These are phyloP conservation scores for Cepaea hortensis DNA, from an alignment of 2,888 invertebrate genomes.

Conservation along the genomic window DNA sequence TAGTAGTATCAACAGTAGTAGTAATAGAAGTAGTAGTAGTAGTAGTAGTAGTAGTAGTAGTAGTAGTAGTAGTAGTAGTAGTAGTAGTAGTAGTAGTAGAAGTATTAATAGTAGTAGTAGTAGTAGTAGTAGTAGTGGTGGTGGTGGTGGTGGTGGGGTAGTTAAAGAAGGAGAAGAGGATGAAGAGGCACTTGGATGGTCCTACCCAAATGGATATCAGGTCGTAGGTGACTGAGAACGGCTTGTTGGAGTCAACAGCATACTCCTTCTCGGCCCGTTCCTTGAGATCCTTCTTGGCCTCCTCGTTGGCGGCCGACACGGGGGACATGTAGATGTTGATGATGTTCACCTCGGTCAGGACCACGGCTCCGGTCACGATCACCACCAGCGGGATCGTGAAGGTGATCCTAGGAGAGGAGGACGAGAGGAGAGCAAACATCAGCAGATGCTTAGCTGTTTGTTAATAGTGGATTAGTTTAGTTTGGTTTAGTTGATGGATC, in stretches of 20 bases:
- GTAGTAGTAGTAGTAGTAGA: no score
- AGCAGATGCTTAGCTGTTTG: no score
- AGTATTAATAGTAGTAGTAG: no score
- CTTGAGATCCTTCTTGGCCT: constrained; percentile 1
- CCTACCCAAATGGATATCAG: constrained; percentile 23
- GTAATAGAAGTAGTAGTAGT: no score
- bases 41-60: no score
- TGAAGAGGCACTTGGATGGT: not conserved
- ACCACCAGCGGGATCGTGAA: constrained; percentile 15
- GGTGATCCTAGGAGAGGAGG: not conserved
- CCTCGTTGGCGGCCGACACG: constrained; percentile 4
- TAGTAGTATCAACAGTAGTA: no score
- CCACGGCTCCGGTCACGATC: not conserved
- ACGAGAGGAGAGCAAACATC: no score
- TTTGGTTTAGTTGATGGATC: no score
- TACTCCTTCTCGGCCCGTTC: not conserved
- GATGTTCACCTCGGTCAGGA: constrained; percentile 19
- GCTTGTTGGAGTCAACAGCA: not conserved
- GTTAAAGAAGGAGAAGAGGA: no score
- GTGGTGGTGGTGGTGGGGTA: no score
- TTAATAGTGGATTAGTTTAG: no score
- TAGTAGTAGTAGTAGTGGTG: not conserved
- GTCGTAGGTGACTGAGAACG: constrained; percentile 30
- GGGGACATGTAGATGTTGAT: constrained; percentile 40
- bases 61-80: no score